Evolutionary conservation across 2,888 invertebrate genomes (phyloP), one percentile per base, ranked within the genome.

Genomic region (Matsumyia berberina): DNA sequence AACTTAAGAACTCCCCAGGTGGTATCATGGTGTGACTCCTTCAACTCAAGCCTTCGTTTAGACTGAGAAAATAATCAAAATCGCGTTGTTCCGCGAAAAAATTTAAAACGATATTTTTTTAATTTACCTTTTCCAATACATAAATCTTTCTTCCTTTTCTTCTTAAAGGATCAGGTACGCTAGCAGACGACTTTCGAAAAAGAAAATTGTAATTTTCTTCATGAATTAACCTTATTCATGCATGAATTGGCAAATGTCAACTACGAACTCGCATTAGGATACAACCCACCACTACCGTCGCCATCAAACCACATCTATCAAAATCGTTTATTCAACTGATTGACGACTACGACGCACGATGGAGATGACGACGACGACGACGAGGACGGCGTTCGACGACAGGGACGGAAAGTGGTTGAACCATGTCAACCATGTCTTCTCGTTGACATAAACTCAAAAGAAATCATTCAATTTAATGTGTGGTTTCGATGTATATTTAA

Each of bases 151-250:
- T 12, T 11, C n/a, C n/a, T 35, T 62, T 33, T 46, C 17, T 17
- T 19, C 39, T 39, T 39, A 11, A 46, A 46, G 12, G 9, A 39
- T 9, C n/a, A 24, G 19, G n/a, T 24, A 12, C n/a, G 0, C 12
- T 35, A 1, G 24, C 39, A 51, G 15, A 29, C 44, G 31, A 19
- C 0, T 46, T 24, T 9, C 12, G 29, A 19, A 31, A 19, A 31
- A 19, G 58, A 17, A 37, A 72, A 73, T 73, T 62, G 24, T 62
- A 62, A 73, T 73, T 73, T 73, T 73, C 73, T 73, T 73, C 73
- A 60, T 62, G 73, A 73, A 62, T 73, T 62, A 60, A 73, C 62
- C 11, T 39, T 33, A 9, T 53, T 73, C 49, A 44, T 53, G 73
- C 73, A 73, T 73, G 73, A 62, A 44, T 60, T 53, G 62, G 19